Conservation (phyloP, 2,888 invertebrate species). For the Pammene aurita region DNA sequence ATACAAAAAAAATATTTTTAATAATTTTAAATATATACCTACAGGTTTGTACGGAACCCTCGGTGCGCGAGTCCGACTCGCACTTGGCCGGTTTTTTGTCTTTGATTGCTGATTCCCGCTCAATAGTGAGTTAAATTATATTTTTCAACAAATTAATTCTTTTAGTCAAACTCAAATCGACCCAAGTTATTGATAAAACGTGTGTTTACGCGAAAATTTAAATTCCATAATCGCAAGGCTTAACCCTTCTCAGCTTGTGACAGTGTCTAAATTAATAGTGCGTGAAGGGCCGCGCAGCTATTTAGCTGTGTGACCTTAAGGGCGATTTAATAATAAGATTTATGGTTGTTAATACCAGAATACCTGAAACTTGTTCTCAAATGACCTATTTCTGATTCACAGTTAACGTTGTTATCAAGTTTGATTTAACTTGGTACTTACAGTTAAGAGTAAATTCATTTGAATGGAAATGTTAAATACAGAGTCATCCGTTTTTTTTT, state of each 20-base stretch:
- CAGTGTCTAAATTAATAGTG: constrained; percentile 72
- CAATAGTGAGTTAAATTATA: too few relatives aligned
- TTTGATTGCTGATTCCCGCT: too few relatives aligned
- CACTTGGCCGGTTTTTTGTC: too few relatives aligned
- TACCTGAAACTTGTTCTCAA: constrained; percentile 36
- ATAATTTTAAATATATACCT: too few relatives aligned
- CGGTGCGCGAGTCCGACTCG: too few relatives aligned
- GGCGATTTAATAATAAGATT: constrained; percentile 49
- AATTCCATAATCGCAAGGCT: constrained; percentile 65
- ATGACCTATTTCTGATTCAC: constrained; percentile 13
- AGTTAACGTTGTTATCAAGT: not conserved
- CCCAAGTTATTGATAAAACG: constrained; percentile 31
- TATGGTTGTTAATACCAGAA: constrained; percentile 43
- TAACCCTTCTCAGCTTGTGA: constrained; percentile 72
- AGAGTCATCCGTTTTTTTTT: too few relatives aligned
- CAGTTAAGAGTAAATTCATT: too few relatives aligned
- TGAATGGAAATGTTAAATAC: too few relatives aligned
- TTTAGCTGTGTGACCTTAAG: constrained; percentile 61
- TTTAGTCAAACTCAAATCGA: not conserved
- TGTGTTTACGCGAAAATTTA: constrained; percentile 53
- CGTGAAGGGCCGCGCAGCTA: constrained; percentile 57
- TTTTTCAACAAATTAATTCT: too few relatives aligned
- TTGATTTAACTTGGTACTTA: too few relatives aligned
- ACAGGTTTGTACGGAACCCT: too few relatives aligned
- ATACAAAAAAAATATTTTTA: too few relatives aligned